phyloP scores from a whole-genome alignment of 2,888 invertebrate species.

The Harmothoe impar region DNA sequence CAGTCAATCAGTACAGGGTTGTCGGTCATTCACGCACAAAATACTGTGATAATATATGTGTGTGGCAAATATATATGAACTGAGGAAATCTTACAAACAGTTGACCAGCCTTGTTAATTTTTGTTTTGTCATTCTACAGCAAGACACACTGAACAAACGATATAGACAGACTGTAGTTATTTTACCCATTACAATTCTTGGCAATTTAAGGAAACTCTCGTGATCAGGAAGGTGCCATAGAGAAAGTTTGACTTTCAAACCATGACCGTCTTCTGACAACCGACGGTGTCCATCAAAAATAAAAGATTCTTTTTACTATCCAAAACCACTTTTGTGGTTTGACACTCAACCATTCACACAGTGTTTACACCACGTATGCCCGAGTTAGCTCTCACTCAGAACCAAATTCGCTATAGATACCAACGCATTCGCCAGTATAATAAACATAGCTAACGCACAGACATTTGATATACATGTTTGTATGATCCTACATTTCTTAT shows the following conservation, averaged over 20 bases:
- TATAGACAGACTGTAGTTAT: conserved; percentile 39
- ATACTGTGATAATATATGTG: conserved; percentile 58
- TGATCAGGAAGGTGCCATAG: not conserved
- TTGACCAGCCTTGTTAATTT: conserved; percentile 53
- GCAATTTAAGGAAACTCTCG: conserved; percentile 51
- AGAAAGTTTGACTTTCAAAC: conserved; percentile 50
- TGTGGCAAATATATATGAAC: conserved; percentile 58
- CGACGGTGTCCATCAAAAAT: conserved; percentile 43
- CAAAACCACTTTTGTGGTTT: conserved; percentile 27
- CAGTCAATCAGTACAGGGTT: conserved; percentile 54
- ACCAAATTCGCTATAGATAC: conserved; percentile 50
- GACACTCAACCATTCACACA: conserved; percentile 47
- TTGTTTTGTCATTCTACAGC: conserved; percentile 50
- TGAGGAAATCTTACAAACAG: conserved; percentile 45
- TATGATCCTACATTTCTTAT: conserved; percentile 53
- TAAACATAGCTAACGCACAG: conserved; percentile 49
- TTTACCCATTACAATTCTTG: conserved; percentile 57
- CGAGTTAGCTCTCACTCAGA: conserved; percentile 6
- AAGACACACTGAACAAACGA: conserved; percentile 59
- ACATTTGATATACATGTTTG: conserved; percentile 24
- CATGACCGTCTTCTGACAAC: conserved; percentile 46
- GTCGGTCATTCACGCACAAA: conserved; percentile 52
- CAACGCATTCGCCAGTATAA: conserved; percentile 28
- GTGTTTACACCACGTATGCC: conserved; percentile 32
- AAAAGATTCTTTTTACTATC: conserved; percentile 47